These are phyloP conservation scores for Ibidorhyncha struthersii DNA, from an alignment of 2,113 vertebrate species.

Conservation along the genomic window DNA sequence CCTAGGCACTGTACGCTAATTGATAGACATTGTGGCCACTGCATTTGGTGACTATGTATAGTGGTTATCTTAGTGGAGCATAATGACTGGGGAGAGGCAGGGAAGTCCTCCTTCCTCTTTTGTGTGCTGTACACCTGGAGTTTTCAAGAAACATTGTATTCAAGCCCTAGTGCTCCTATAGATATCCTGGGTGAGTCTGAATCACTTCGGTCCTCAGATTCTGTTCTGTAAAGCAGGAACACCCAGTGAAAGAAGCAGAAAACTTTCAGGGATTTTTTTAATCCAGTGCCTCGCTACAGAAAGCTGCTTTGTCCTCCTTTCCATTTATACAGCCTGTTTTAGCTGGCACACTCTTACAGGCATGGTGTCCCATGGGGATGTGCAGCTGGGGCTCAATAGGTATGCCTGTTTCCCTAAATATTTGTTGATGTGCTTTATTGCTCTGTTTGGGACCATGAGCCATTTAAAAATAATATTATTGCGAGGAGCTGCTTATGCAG, in stretches of 20 bases:
- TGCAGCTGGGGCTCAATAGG: neutral
- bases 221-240: neutral
- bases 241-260: neutral
- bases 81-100: neutral
- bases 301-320: neutral
- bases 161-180: neutral
- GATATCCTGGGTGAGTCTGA: neutral
- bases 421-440: neutral
- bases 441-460: neutral
- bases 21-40: no score
- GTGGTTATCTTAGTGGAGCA: neutral
- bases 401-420: neutral
- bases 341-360: neutral
- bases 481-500: neutral
- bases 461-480: neutral
- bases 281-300: neutral
- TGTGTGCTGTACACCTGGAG: neutral
- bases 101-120: neutral
- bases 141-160: neutral
- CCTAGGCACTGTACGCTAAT: neutral
- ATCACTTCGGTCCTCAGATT: neutral
- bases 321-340: neutral
- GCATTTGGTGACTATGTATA: neutral
- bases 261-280: neutral
- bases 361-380: rapidly evolving